Conservation (phyloP, 2,888 invertebrate genomes). For the Plutella xylostella region DNA sequence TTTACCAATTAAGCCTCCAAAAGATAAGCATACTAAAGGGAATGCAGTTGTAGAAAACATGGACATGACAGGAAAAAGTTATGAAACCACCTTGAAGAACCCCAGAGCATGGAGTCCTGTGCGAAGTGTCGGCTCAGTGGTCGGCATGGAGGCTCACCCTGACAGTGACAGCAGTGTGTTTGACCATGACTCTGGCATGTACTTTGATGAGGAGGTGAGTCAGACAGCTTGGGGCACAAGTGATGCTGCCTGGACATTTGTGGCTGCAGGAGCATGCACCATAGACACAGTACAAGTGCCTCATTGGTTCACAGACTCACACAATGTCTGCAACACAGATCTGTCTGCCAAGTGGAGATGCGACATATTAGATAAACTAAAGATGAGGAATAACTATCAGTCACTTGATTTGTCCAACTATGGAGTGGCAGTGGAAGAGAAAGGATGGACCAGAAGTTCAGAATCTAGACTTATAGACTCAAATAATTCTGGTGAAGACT, state of each 20-base stretch:
- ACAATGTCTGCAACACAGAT: constrained; percentile 71
- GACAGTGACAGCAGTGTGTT: constrained; percentile 86
- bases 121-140: constrained; percentile 87
- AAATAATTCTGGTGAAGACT: constrained; percentile 75
- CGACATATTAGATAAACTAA: constrained; percentile 77
- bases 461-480: constrained; percentile 77
- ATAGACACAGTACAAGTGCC: constrained; percentile 80
- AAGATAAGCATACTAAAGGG: constrained; percentile 40
- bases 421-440: constrained; percentile 84
- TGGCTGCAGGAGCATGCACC: constrained; percentile 83
- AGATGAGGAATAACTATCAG: constrained; percentile 55
- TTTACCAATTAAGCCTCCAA: constrained; percentile 63
- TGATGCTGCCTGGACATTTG: constrained; percentile 85
- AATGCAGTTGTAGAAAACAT: constrained; percentile 49
- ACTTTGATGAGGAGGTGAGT: constrained; percentile 82
- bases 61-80: constrained; percentile 74
- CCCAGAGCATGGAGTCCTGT: constrained; percentile 90
- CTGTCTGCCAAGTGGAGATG: constrained; percentile 81
- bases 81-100: constrained; percentile 80
- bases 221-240: constrained; percentile 83
- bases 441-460: constrained; percentile 88
- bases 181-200: constrained; percentile 84
- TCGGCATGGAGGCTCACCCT: constrained; percentile 87
- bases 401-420: constrained; percentile 70
- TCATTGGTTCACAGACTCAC: constrained; percentile 80